A percentile compares a stretch with the other conserved stretches of the same genome.
Evolutionary conservation across 1,140 invertebrate species (phyloP).

Genomic region (Zaprionus capensis): DNA sequence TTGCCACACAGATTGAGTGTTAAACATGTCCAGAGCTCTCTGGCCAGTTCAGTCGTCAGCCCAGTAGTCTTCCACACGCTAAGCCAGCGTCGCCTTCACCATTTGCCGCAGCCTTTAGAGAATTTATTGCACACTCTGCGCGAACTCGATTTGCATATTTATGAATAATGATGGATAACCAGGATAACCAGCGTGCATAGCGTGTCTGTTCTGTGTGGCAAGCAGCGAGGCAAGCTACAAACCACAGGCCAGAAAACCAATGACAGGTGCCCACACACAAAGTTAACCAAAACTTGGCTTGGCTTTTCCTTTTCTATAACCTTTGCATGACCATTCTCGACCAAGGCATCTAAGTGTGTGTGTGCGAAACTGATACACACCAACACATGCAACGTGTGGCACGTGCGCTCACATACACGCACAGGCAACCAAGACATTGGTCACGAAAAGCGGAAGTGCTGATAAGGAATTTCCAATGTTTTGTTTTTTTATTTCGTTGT

Average conservation of each 20-base stretch:
- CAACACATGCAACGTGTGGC: constrained; percentile 14
- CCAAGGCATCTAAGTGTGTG: constrained; percentile 1
- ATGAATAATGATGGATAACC: constrained; percentile 80
- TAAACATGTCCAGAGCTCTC: constrained; percentile 59
- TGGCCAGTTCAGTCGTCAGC: not conserved
- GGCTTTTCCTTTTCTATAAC: constrained; percentile 79
- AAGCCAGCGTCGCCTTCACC: constrained; percentile 8
- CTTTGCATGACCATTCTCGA: constrained; percentile 67
- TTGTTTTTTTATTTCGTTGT: constrained; percentile 79
- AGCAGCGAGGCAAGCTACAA: constrained; percentile 10
- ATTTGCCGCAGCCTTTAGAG: constrained; percentile 14
- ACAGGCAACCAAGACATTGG: constrained; percentile 72
- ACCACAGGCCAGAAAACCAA: constrained; percentile 18
- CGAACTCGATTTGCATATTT: constrained; percentile 74
- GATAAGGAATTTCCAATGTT: constrained; percentile 83
- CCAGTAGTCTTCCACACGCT: not conserved
- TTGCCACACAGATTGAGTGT: constrained; percentile 77
- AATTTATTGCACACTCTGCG: constrained; percentile 66
- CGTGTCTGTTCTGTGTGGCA: constrained; percentile 34
- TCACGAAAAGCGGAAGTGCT: constrained; percentile 84
- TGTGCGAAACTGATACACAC: constrained; percentile 71
- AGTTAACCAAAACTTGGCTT: constrained; percentile 35
- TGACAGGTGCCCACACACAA: constrained; percentile 37
- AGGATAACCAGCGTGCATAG: constrained; percentile 43
- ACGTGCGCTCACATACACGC: constrained; percentile 30